Conservation (phyloP, 1,140 invertebrate species). For the Acyrthosiphon pisum region DNA sequence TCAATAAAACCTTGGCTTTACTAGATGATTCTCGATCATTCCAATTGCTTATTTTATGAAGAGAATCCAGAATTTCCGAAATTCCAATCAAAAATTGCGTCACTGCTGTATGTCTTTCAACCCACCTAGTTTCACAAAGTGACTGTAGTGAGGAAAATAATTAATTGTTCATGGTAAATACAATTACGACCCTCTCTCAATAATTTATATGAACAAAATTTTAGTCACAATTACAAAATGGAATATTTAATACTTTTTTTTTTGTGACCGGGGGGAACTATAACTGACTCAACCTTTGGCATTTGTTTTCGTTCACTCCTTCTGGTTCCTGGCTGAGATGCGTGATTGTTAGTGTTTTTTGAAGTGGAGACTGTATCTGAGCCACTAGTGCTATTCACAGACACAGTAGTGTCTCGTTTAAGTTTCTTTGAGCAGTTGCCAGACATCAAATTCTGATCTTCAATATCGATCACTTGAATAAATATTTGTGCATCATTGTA, state of each 20-base stretch:
- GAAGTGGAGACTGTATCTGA: not conserved
- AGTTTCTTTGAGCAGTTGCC: not conserved
- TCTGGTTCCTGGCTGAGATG: not conserved
- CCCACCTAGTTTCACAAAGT: not conserved
- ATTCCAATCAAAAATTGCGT: not conserved
- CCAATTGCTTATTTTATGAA: too few relatives aligned
- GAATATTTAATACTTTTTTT: not conserved
- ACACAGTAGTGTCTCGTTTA: not conserved
- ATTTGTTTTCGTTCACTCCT: not conserved
- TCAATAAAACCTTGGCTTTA: not conserved
- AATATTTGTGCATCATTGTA: not conserved
- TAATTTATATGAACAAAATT: too few relatives aligned
- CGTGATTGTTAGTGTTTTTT: not conserved
- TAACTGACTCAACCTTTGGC: not conserved
- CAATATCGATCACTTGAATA: not conserved
- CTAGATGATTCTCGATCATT: conserved; percentile 27
- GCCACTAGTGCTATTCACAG: not conserved
- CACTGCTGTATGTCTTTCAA: not conserved
- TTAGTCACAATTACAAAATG: too few relatives aligned
- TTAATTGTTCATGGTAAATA: too few relatives aligned
- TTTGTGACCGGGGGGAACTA: not conserved
- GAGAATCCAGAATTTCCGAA: not conserved
- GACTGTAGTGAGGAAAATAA: not conserved
- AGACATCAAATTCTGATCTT: not conserved
- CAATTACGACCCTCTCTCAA: too few relatives aligned